These are phyloP conservation scores for Toxostoma redivivum DNA, from an alignment of 2,113 vertebrate species.

Conservation along the genomic window DNA sequence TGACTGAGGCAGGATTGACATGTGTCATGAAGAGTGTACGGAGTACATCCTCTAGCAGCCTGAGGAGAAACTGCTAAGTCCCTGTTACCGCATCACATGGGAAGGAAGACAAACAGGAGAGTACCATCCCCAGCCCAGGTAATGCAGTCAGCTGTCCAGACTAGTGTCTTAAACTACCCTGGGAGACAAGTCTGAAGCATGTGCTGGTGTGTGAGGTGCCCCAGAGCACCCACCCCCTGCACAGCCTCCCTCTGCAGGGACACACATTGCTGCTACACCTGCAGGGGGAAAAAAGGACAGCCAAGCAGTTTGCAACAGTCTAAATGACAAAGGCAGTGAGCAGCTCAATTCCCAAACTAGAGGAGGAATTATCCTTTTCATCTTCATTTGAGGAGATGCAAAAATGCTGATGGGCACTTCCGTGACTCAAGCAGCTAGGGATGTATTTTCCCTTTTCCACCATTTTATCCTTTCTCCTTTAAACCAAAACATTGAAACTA, in stretches of 20 bases:
- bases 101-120: neutral
- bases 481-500: neutral
- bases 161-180: neutral
- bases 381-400: neutral
- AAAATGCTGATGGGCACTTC: neutral
- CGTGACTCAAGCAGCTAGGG: neutral
- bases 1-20: accelerated
- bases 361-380: neutral
- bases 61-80: neutral
- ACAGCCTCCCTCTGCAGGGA: neutral
- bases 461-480: neutral
- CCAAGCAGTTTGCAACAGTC: neutral
- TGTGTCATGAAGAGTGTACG: neutral
- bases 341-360: neutral
- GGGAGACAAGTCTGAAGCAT: neutral
- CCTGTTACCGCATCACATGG: neutral
- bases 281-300: neutral
- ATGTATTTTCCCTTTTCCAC: neutral
- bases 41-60: neutral
- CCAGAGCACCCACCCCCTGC: neutral
- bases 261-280: neutral
- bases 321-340: neutral
- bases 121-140: neutral
- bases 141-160: neutral
- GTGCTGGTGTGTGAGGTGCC: neutral